phyloP scores from a whole-genome alignment of 1,140 invertebrate genomes.

The Melipona quadrifasciata region DNA sequence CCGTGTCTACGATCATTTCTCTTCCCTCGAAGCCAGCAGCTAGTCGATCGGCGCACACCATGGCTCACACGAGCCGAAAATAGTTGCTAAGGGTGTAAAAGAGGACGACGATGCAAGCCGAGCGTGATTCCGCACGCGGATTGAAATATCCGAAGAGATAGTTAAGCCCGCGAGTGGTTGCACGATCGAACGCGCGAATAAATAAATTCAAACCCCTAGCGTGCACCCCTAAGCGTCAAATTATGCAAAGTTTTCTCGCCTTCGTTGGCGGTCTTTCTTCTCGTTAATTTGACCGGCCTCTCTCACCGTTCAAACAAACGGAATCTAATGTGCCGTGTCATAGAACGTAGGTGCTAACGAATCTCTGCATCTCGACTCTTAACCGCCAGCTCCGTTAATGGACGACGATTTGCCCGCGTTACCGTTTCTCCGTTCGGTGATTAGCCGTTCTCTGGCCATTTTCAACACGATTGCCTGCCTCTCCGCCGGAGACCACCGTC shows the following conservation, averaged over 20 bases:
- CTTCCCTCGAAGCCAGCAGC: background rate
- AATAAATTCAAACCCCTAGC: constrained; percentile 7
- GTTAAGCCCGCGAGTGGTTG: constrained; percentile 37
- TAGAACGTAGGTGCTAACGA: constrained; percentile 37
- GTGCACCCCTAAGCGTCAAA: background rate
- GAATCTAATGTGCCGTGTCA: constrained; percentile 36
- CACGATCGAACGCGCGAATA: constrained; percentile 4
- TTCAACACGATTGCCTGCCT: constrained; percentile 17
- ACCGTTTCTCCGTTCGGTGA: constrained; percentile 10
- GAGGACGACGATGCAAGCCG: constrained; percentile 53
- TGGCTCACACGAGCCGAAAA: constrained; percentile 20
- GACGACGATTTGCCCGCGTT: constrained; percentile 26
- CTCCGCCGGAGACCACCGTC: background rate
- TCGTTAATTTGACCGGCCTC: background rate
- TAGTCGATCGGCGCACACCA: background rate
- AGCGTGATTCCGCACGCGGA: constrained; percentile 57
- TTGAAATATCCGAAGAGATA: constrained; percentile 53
- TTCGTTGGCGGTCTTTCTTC: background rate
- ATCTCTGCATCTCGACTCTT: background rate
- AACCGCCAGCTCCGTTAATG: constrained; percentile 16
- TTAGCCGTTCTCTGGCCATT: constrained; percentile 20
- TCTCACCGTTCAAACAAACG: background rate
- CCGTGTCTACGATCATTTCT: background rate
- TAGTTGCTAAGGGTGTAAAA: constrained; percentile 56
- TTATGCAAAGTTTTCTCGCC: background rate